phyloP scores from a whole-genome alignment of 2,797 vertebrate genomes.

The Sebastes itinus region DNA sequence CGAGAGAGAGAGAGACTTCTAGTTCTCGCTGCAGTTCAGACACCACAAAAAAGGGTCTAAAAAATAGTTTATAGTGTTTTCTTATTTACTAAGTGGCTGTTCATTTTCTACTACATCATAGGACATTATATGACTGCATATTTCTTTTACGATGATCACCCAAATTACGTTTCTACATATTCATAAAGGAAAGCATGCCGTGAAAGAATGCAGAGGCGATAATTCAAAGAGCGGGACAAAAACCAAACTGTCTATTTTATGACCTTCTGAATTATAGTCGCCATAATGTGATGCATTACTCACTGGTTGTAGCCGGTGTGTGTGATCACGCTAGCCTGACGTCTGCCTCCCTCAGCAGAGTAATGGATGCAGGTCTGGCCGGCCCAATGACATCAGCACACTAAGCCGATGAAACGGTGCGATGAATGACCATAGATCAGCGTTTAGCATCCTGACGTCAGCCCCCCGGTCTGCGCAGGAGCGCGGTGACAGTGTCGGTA shows the following conservation, averaged over 20 bases:
- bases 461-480: slow-evolving; percentile 32
- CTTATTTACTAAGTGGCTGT: slow-evolving; percentile 7
- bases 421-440: slow-evolving; percentile 69
- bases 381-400: slow-evolving; percentile 71
- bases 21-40: slow-evolving; percentile 27
- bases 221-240: slow-evolving; percentile 57
- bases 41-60: background rate
- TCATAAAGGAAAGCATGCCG: background rate
- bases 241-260: slow-evolving; percentile 65
- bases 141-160: background rate
- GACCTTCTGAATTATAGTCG: slow-evolving; percentile 61
- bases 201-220: slow-evolving; percentile 25
- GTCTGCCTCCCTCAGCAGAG: slow-evolving; percentile 58
- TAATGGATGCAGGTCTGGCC: slow-evolving; percentile 64
- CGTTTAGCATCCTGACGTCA: slow-evolving; percentile 73
- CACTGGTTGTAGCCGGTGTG: slow-evolving; percentile 51
- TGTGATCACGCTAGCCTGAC: slow-evolving; percentile 58
- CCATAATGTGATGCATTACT: slow-evolving; percentile 58
- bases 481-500: slow-evolving; percentile 43
- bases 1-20: slow-evolving; percentile 19
- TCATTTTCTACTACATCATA: slow-evolving; percentile 15
- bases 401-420: slow-evolving; percentile 54
- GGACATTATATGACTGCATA: slow-evolving; percentile 7
- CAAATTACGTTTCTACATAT: slow-evolving; percentile 28
- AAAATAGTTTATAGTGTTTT: background rate